Evolutionary conservation across 2,888 invertebrate genomes (phyloP), one percentile per base, ranked within the genome.

Genomic region (Masnerella sp.): DNA sequence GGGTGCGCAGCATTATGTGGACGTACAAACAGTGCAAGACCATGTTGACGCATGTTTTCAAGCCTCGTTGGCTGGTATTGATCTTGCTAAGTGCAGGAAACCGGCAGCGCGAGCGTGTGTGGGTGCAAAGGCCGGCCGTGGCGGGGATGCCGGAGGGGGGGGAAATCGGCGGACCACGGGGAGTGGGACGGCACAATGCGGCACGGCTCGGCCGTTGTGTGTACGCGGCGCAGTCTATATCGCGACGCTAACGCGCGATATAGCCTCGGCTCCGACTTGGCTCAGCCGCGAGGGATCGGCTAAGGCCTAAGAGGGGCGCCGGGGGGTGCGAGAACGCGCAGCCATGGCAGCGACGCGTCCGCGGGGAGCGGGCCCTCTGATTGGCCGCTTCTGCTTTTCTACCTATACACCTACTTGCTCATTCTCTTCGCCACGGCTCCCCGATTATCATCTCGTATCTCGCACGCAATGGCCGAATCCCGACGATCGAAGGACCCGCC

Each of bases 21-120:
- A 87, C 88, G 88, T 86, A 86, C 88, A 88, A 88, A 87, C 86
- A 88, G 86, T 86, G 76, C 77, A 87, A 87, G 87, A 86, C 86
- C 86, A 84, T 90, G 90, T 90, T 90, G 90, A 90, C 90, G 90
- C 90, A 89, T 90, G 90, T 90, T 90, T 90, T 90, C 89, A 89
- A 89, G 89, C 89, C 88, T 90, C 89, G 90, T 89, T 89, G 89
- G 87, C 87, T 88, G 87, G 89, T 90, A 89, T 90, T 89, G 89
- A 90, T 90, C 89, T 89, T 88, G 87, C 87, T 87, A 87, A 87
- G 87, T 87, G 87, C 85, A 87, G 86, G 85, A 86, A 86, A 84
- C 85, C 80, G 82, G 82, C 82, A 81, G 82, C 78, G 82, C 75
- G 79, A 81, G 81, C 77, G 83, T 42, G 61, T 67, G 69, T 52